A percentile compares a stretch with the other conserved stretches of the same genome.
These are phyloP conservation scores for Cettia cetti DNA, from an alignment of 2,113 vertebrate genomes.

Conservation along the genomic window DNA sequence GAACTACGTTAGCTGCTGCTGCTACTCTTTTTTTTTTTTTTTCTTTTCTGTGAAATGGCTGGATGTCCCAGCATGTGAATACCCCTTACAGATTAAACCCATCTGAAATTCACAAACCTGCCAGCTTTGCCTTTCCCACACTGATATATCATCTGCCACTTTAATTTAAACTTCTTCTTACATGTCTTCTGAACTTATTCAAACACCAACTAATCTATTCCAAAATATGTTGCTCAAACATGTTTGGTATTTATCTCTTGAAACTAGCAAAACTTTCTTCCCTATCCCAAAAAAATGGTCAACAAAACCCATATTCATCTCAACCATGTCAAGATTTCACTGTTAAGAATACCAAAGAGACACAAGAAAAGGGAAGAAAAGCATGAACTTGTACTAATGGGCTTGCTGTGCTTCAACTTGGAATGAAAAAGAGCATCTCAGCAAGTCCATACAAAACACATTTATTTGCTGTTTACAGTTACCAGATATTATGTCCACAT, in stretches of 20 bases:
- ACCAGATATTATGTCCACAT: not conserved
- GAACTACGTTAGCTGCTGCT: not conserved
- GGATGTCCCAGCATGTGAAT: not conserved
- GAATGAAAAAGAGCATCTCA: not conserved
- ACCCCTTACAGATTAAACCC: not conserved
- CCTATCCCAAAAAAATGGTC: not conserved
- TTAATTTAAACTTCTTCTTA: not conserved
- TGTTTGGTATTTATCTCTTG: not conserved
- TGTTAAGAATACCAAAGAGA: not conserved
- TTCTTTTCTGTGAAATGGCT: not conserved
- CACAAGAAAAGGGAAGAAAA: not conserved
- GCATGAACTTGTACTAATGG: not conserved
- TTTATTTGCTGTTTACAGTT: not conserved
- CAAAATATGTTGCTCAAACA: not conserved
- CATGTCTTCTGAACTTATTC: not conserved
- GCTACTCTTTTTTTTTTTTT: not conserved
- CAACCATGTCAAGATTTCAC: not conserved
- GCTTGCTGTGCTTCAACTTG: not conserved
- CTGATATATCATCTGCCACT: not conserved
- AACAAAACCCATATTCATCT: not conserved
- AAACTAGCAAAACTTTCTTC: not conserved
- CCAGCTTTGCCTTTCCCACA: not conserved
- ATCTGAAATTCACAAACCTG: not conserved
- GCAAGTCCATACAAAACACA: not conserved
- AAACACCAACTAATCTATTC: not conserved